phyloP scores from a whole-genome alignment of 2,113 vertebrate species.

The Sigmodon hispidus region DNA sequence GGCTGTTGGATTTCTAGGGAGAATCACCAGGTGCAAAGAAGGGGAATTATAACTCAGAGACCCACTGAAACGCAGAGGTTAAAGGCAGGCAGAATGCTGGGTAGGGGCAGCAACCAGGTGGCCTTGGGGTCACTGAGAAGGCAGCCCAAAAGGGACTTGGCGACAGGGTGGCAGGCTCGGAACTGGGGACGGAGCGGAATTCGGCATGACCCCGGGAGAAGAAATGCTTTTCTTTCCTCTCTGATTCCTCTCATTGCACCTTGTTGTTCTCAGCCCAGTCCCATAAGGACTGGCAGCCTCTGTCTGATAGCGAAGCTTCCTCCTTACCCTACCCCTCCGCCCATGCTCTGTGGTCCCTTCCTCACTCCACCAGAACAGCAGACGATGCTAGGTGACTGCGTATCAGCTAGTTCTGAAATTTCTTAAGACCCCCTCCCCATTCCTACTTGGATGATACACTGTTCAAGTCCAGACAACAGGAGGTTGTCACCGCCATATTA shows the following conservation, averaged over 20 bases:
- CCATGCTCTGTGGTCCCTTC: slow-evolving; percentile 83
- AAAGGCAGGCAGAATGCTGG: slow-evolving; percentile 50
- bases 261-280: slow-evolving; percentile 97
- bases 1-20: slow-evolving; percentile 89
- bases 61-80: slow-evolving; percentile 69
- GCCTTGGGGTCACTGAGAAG: slow-evolving; percentile 57
- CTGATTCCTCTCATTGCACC: slow-evolving; percentile 93
- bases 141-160: slow-evolving; percentile 43
- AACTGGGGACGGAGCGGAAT: slow-evolving; percentile 73
- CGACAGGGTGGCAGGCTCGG: slow-evolving; percentile 64
- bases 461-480: slow-evolving; percentile 28
- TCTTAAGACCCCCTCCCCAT: background rate
- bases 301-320: slow-evolving; percentile 91
- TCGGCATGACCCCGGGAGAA: slow-evolving; percentile 75
- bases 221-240: slow-evolving; percentile 74
- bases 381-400: slow-evolving; percentile 81
- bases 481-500: slow-evolving; percentile 33
- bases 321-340: slow-evolving; percentile 82
- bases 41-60: slow-evolving; percentile 87
- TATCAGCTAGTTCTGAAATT: slow-evolving; percentile 73
- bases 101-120: slow-evolving; percentile 59
- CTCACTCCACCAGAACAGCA: slow-evolving; percentile 79
- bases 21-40: slow-evolving; percentile 99
- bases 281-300: slow-evolving; percentile 91
- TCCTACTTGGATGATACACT: slow-evolving; percentile 27